A percentile compares a stretch with the other conserved stretches of the same genome.
phyloP scores from a whole-genome alignment of 2,888 invertebrate genomes.

The Drosophila stalkeri region DNA sequence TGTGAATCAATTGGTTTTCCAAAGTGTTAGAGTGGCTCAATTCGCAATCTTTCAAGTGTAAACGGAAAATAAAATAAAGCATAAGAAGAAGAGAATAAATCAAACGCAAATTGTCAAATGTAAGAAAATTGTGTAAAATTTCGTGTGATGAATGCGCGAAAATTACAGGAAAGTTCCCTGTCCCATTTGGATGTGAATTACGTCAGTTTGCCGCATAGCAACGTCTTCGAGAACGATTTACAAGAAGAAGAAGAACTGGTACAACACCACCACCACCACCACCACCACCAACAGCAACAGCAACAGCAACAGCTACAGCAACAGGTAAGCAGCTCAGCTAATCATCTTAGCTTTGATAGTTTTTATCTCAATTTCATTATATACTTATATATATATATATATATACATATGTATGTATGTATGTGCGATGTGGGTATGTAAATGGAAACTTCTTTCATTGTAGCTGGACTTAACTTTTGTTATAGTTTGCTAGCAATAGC shows the following conservation, averaged over 20 bases:
- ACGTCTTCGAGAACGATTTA: constrained; percentile 81
- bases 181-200: constrained; percentile 84
- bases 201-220: constrained; percentile 59
- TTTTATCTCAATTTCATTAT: background rate
- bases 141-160: constrained; percentile 83
- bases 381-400: constrained; percentile 1
- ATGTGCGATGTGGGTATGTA: constrained; percentile 47
- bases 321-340: constrained; percentile 58
- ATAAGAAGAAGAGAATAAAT: constrained; percentile 2
- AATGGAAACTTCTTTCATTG: constrained; percentile 39
- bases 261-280: constrained; percentile 44
- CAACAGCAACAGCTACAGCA: constrained; percentile 23
- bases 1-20: constrained; percentile 7
- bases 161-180: constrained; percentile 82
- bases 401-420: background rate
- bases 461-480: constrained; percentile 31
- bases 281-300: background rate
- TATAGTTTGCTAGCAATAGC: constrained; percentile 45
- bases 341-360: background rate
- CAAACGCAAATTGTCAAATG: constrained; percentile 25
- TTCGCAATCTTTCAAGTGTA: constrained; percentile 7
- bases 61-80: background rate
- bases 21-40: constrained; percentile 22
- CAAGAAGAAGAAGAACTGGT: constrained; percentile 63
- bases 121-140: constrained; percentile 30